Conservation (phyloP, 64 coral and sea anemone species). For the Orbicella faveolata region DNA sequence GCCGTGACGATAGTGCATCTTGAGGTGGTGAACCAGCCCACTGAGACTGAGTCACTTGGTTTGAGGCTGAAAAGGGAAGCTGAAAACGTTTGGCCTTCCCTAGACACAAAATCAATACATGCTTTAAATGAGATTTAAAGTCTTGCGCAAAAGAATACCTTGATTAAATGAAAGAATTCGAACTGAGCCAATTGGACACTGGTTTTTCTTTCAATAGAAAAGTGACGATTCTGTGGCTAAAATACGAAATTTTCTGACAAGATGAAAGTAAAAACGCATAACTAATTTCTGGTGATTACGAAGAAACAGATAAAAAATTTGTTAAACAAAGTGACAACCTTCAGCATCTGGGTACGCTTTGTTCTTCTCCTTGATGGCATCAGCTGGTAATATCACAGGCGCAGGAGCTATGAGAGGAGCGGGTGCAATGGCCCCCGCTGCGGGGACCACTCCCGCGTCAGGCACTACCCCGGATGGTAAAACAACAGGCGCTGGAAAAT, state of each 20-base stretch:
- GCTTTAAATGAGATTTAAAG: too few species aligned
- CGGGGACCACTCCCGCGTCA: constrained; percentile 36
- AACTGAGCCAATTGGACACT: too few species aligned
- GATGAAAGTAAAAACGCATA: background rate
- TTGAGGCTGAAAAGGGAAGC: background rate
- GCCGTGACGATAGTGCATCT: background rate
- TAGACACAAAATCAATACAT: background rate
- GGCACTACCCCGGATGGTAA: constrained; percentile 57
- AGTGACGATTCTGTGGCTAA: background rate
- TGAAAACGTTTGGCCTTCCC: constrained; percentile 25
- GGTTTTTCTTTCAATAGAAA: background rate
- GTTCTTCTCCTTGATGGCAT: constrained; percentile 78
- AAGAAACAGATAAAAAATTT: background rate
- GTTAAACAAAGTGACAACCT: constrained; percentile 19
- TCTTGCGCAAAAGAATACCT: too few species aligned
- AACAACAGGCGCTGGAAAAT: constrained; percentile 61
- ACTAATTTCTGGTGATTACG: background rate
- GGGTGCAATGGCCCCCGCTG: constrained; percentile 63
- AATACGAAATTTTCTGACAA: background rate
- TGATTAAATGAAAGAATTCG: too few species aligned
- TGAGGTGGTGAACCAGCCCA: constrained; percentile 8
- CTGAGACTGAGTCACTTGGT: background rate
- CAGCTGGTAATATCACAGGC: constrained; percentile 66
- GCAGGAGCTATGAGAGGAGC: constrained; percentile 78
- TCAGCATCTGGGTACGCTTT: constrained; percentile 29